These are phyloP conservation scores for Cerceris ruficornis DNA, from an alignment of 2,888 invertebrate species.

Conservation along the genomic window DNA sequence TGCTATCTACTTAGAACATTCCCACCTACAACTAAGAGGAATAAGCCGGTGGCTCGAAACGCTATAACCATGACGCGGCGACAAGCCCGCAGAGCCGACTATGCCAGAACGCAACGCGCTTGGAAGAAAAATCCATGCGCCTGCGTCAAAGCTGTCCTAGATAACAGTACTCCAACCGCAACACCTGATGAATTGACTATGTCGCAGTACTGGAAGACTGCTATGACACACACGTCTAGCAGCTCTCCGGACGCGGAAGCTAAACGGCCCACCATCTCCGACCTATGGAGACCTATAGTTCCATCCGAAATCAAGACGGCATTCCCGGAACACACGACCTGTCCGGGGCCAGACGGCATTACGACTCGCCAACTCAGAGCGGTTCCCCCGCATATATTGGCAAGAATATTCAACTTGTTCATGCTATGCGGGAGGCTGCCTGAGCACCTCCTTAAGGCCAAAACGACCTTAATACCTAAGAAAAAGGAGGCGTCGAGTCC, in stretches of 20 bases:
- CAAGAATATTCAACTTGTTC: constrained; percentile 53
- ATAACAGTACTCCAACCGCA: neutral
- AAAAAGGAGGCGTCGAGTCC: constrained; percentile 36
- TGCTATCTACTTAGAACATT: neutral
- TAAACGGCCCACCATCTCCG: neutral
- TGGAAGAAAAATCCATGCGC: constrained; percentile 47
- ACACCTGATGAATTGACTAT: constrained; percentile 29
- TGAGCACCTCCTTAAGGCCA: constrained; percentile 18
- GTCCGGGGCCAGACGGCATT: constrained; percentile 57
- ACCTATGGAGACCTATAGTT: constrained; percentile 15
- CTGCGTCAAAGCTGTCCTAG: constrained; percentile 36
- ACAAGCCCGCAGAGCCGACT: constrained; percentile 28
- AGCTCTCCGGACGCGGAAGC: constrained; percentile 14
- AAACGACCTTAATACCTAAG: constrained; percentile 58
- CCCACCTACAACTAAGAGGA: neutral
- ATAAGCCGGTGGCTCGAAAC: too few species aligned
- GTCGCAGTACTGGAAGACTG: constrained; percentile 35
- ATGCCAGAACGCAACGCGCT: constrained; percentile 33
- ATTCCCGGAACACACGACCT: constrained; percentile 14
- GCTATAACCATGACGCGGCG: neutral
- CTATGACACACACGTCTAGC: constrained; percentile 14
- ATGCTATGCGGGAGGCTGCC: constrained; percentile 48
- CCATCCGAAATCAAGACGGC: neutral
- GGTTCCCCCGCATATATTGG: constrained; percentile 32
- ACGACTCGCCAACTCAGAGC: constrained; percentile 28